A percentile compares a stretch with the other conserved stretches of the same genome.
Evolutionary conservation across 2,888 invertebrate species (phyloP).

Genomic region (Dynastes tityus): DNA sequence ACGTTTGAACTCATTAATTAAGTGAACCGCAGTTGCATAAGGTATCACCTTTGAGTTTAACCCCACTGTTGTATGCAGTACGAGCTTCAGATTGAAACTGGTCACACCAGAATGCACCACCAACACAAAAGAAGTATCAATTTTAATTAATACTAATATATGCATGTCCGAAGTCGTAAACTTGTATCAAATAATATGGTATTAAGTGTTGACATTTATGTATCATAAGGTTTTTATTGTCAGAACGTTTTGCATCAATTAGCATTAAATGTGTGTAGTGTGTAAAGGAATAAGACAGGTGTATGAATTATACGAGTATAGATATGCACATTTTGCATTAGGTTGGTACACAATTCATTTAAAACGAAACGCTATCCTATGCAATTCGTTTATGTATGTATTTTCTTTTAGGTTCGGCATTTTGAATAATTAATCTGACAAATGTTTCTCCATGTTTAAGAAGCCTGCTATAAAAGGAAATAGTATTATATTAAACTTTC

Average conservation of each 20-base stretch:
- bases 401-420: neutral
- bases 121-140: slow-evolving; percentile 22
- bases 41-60: neutral
- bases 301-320: neutral
- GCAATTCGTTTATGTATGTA: too few species aligned
- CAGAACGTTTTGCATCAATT: slow-evolving; percentile 23
- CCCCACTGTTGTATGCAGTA: neutral
- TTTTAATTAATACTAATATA: slow-evolving; percentile 39
- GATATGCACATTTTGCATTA: neutral
- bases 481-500: too few species aligned
- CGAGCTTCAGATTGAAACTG: neutral
- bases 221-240: slow-evolving; percentile 27
- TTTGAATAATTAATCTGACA: too few species aligned
- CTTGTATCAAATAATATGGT: slow-evolving; percentile 16
- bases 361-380: too few species aligned
- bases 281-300: neutral
- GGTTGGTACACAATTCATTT: too few species aligned
- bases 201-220: slow-evolving; percentile 43
- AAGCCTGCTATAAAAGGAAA: too few species aligned
- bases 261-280: slow-evolving; percentile 2
- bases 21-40: neutral
- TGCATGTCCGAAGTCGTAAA: slow-evolving; percentile 28
- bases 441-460: too few species aligned
- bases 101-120: slow-evolving; percentile 1
- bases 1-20: neutral